Evolutionary conservation across 2,888 invertebrate genomes (phyloP).

Genomic region (Priocnemis perturbator): DNA sequence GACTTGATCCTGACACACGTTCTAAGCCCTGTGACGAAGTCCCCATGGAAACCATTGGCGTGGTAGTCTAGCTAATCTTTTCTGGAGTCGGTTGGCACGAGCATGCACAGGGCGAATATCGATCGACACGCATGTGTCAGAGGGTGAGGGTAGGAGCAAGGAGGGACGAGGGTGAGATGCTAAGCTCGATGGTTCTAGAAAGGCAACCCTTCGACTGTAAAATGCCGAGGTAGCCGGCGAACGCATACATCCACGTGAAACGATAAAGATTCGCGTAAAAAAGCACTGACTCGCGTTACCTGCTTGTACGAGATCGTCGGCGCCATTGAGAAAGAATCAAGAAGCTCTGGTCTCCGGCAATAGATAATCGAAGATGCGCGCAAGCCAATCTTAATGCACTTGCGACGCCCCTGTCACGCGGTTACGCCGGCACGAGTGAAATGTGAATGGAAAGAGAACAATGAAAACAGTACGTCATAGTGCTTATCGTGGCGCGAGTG

Average conservation of each 20-base stretch:
- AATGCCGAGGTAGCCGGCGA: neutral
- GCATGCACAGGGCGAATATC: constrained; percentile 45
- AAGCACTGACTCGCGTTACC: neutral
- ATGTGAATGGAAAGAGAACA: constrained; percentile 51
- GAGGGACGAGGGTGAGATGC: constrained; percentile 16
- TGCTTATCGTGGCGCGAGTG: constrained; percentile 46
- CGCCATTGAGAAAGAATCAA: neutral
- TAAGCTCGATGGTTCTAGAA: constrained; percentile 8
- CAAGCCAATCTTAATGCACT: neutral
- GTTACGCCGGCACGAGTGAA: constrained; percentile 40
- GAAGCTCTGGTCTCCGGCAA: neutral
- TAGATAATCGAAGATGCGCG: neutral
- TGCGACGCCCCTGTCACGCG: constrained; percentile 12
- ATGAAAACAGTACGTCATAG: constrained; percentile 50
- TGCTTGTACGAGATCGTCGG: neutral
- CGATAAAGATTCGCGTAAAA: neutral
- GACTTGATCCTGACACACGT: constrained; percentile 15
- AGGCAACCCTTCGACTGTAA: constrained; percentile 1
- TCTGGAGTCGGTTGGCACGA: constrained; percentile 33
- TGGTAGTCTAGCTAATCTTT: constrained; percentile 44
- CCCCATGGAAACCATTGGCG: constrained; percentile 65
- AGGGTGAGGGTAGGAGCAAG: constrained; percentile 24
- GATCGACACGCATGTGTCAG: constrained; percentile 41
- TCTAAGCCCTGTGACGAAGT: constrained; percentile 47
- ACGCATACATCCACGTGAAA: neutral